Evolutionary conservation across 2,797 vertebrate genomes (phyloP).

Genomic region (Alcedo quadribrachys): DNA sequence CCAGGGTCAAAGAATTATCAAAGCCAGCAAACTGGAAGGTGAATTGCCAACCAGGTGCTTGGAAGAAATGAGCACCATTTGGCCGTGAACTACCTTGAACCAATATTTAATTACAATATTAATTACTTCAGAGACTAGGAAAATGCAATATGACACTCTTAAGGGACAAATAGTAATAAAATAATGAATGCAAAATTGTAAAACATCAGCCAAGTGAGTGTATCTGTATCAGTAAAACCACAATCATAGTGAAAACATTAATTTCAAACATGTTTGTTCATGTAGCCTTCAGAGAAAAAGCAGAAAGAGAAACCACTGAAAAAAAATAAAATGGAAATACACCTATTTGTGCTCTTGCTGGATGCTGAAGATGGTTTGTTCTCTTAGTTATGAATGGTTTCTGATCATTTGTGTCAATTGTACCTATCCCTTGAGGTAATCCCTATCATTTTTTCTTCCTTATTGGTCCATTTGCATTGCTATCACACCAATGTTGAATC

Average conservation of each 20-base stretch:
- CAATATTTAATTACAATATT: constrained; percentile 62
- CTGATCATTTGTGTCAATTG: neutral
- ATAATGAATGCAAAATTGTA: constrained; percentile 47
- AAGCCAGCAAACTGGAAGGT: constrained; percentile 39
- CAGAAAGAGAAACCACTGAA: neutral
- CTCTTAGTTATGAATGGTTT: neutral
- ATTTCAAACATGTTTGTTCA: neutral
- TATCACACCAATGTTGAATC: neutral
- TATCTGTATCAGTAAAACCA: neutral
- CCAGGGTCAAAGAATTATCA: constrained; percentile 50
- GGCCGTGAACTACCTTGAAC: constrained; percentile 50
- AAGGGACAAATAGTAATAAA: constrained; percentile 56
- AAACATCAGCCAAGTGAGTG: constrained; percentile 21
- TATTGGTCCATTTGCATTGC: neutral
- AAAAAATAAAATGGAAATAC: neutral
- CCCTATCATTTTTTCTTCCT: neutral
- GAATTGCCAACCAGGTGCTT: constrained; percentile 14
- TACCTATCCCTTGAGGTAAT: neutral
- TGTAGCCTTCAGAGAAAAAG: neutral
- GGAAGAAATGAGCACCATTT: constrained; percentile 29
- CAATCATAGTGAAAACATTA: constrained; percentile 13
- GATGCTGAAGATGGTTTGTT: neutral
- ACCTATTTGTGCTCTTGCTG: neutral
- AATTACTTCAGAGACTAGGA: constrained; percentile 60
- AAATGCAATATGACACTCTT: constrained; percentile 39